These are phyloP conservation scores for Pachycephus smyrnensis DNA, from an alignment of 2,888 invertebrate species.

Conservation along the genomic window DNA sequence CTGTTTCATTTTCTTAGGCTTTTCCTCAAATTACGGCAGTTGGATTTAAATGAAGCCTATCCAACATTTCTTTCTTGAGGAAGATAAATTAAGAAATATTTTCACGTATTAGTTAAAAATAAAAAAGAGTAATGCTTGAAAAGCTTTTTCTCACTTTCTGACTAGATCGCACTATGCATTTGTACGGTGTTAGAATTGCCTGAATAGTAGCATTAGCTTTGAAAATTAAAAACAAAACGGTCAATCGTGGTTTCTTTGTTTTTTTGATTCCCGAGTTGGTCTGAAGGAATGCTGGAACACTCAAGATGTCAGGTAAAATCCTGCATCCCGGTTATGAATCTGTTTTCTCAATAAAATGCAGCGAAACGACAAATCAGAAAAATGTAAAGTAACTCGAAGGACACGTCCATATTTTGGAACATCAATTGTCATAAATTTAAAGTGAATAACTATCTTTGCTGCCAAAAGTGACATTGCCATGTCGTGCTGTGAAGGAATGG, in stretches of 20 bases:
- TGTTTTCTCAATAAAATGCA: neutral
- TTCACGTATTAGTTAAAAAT: no score
- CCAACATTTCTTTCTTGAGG: no score
- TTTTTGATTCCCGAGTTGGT: neutral
- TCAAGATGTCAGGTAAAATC: neutral
- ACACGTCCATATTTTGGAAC: neutral
- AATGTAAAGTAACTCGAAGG: neutral
- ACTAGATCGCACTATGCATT: no score
- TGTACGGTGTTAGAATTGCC: no score
- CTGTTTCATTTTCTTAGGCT: no score
- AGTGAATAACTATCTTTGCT: neutral
- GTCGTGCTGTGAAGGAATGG: constrained; percentile 41
- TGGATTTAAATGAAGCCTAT: no score
- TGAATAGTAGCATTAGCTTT: no score
- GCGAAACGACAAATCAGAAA: neutral
- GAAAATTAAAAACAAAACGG: neutral
- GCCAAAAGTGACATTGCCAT: constrained; percentile 30
- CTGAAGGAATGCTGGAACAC: neutral
- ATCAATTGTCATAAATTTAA: neutral
- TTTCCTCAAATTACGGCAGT: no score
- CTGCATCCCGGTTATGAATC: neutral
- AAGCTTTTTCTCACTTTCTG: no score
- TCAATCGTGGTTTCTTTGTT: neutral
- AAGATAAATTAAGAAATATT: no score
- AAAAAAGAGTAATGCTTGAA: no score